phyloP scores from a whole-genome alignment of 1,140 invertebrate species.

The Trachymyrmex septentrionalis region DNA sequence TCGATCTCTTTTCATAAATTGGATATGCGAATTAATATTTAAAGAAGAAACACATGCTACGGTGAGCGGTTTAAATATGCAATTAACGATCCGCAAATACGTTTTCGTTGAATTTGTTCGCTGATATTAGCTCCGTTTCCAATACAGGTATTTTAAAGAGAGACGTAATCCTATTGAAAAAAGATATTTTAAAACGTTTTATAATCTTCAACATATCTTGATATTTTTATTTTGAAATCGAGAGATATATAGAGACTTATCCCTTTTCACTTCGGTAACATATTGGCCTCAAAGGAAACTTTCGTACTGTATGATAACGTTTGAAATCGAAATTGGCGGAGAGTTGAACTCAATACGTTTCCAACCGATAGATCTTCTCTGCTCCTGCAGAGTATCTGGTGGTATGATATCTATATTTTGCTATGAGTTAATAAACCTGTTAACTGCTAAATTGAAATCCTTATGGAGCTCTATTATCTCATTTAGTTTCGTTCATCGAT shows the following conservation, averaged over 20 bases:
- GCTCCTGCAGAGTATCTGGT: background rate
- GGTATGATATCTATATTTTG: background rate
- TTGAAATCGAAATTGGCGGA: slow-evolving; percentile 24
- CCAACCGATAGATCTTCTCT: background rate
- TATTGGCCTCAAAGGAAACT: slow-evolving; percentile 16
- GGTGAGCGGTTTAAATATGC: background rate
- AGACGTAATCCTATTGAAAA: background rate
- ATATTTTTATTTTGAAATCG: slow-evolving; percentile 31
- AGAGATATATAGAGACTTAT: slow-evolving; percentile 9
- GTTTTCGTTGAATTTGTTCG: background rate
- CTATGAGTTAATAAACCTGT: slow-evolving; percentile 34
- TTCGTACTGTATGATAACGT: slow-evolving; percentile 16
- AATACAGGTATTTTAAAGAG: background rate
- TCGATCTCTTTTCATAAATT: slow-evolving; percentile 12
- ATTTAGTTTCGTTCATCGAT: background rate
- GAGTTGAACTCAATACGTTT: slow-evolving; percentile 33
- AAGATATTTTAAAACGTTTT: slow-evolving; percentile 10
- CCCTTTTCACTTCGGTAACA: background rate
- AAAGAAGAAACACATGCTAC: slow-evolving; percentile 30
- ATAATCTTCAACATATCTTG: slow-evolving; percentile 16
- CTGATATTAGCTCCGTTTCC: slow-evolving; percentile 16
- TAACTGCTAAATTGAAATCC: slow-evolving; percentile 41
- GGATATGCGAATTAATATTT: slow-evolving; percentile 40
- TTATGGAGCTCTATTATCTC: background rate
- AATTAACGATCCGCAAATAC: slow-evolving; percentile 21